These are phyloP conservation scores for Cryptocheilus praepositus DNA, from an alignment of 2,888 invertebrate genomes.

Conservation along the genomic window DNA sequence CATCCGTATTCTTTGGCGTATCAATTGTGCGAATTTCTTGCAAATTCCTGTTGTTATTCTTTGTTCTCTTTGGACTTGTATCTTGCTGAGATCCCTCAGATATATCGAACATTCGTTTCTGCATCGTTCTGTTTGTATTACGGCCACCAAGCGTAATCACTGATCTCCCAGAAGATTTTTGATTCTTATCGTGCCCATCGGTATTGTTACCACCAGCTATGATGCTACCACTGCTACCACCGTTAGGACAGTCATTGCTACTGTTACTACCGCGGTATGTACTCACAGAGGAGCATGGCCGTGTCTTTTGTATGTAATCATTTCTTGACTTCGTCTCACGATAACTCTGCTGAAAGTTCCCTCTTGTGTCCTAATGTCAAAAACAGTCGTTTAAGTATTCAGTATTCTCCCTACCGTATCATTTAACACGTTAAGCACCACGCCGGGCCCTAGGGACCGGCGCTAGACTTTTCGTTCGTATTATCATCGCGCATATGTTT, in stretches of 20 bases:
- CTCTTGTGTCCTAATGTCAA: constrained; percentile 55
- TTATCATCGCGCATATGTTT: too few species aligned
- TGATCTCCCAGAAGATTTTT: constrained; percentile 48
- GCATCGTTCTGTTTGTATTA: constrained; percentile 34
- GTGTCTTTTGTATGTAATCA: constrained; percentile 55
- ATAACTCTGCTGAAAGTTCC: constrained; percentile 54
- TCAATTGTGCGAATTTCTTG: constrained; percentile 66
- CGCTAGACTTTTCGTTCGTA: too few species aligned
- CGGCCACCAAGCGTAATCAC: constrained; percentile 33
- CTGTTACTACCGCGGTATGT: too few species aligned
- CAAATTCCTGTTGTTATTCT: constrained; percentile 60
- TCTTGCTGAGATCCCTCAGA: constrained; percentile 56
- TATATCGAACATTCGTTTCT: constrained; percentile 53
- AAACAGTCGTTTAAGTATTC: constrained; percentile 5
- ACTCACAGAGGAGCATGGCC: constrained; percentile 21
- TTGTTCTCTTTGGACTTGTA: constrained; percentile 61
- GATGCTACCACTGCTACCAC: too few species aligned
- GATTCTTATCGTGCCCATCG: constrained; percentile 59
- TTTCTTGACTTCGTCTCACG: constrained; percentile 60
- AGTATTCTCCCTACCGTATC: constrained; percentile 15
- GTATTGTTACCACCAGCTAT: constrained; percentile 53
- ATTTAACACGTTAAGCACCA: constrained; percentile 7
- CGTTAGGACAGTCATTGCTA: too few species aligned
- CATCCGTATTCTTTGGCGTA: constrained; percentile 40
- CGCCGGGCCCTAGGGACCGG: too few species aligned